Conservation (phyloP, 2,797 vertebrate genomes). For the Silurus aristotelis region DNA sequence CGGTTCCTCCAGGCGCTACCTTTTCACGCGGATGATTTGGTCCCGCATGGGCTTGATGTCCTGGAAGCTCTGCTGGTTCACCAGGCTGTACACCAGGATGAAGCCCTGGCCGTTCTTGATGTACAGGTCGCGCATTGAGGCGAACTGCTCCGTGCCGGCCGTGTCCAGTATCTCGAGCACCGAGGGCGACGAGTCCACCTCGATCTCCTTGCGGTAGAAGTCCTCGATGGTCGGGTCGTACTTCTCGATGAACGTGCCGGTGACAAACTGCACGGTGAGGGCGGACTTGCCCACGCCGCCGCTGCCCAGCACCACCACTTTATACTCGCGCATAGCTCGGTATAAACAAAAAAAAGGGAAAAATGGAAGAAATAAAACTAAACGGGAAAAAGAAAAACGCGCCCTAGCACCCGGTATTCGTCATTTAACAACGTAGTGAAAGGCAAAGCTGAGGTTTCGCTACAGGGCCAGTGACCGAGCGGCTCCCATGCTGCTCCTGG, state of each 20-base stretch:
- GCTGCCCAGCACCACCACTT: slow-evolving; percentile 97
- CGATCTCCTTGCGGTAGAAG: slow-evolving; percentile 98
- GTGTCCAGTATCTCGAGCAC: slow-evolving; percentile 97
- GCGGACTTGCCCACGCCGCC: slow-evolving; percentile 96
- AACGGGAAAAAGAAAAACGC: neutral
- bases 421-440: slow-evolving; percentile 61
- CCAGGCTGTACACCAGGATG: slow-evolving; percentile 95
- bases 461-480: slow-evolving; percentile 32
- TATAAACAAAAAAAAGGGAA: neutral
- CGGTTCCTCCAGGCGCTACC: slow-evolving; percentile 70
- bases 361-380: neutral
- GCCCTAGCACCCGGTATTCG: slow-evolving; percentile 62
- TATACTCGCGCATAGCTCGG: slow-evolving; percentile 90
- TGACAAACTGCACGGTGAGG: slow-evolving; percentile 96
- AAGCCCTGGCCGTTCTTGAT: slow-evolving; percentile 80
- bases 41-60: slow-evolving; percentile 97
- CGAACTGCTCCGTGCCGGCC: slow-evolving; percentile 95
- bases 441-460: slow-evolving; percentile 1
- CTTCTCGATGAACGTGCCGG: slow-evolving; percentile 96
- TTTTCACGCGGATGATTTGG: slow-evolving; percentile 98
- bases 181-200: slow-evolving; percentile 94
- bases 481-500: slow-evolving; percentile 62
- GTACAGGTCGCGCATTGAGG: slow-evolving; percentile 97
- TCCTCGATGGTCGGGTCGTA: slow-evolving; percentile 98
- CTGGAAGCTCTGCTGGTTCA: slow-evolving; percentile 98